Evolutionary conservation across 2,113 vertebrate genomes (phyloP).

Genomic region (Verasper variegatus): DNA sequence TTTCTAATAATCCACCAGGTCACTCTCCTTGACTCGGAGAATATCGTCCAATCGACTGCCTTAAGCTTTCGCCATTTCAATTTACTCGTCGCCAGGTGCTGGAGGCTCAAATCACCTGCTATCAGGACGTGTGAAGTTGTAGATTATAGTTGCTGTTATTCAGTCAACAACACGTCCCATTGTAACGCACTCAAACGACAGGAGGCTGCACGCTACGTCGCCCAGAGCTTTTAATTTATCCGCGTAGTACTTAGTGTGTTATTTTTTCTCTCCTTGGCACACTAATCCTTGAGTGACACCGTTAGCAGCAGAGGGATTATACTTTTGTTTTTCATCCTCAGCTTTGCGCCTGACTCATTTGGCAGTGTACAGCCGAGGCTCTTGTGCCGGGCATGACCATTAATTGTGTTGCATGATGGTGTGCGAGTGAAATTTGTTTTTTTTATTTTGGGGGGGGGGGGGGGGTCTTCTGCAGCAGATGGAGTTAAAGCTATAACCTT

Average conservation of each 20-base stretch:
- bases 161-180: constrained; percentile 12
- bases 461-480: constrained; percentile 49
- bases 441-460: background rate
- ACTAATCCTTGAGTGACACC: constrained; percentile 82
- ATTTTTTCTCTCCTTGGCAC: constrained; percentile 51
- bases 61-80: constrained; percentile 28
- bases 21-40: constrained; percentile 45
- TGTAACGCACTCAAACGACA: constrained; percentile 16
- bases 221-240: constrained; percentile 67
- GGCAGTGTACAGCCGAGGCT: constrained; percentile 13
- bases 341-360: constrained; percentile 64
- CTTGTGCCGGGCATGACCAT: constrained; percentile 29
- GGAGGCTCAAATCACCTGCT: constrained; percentile 38
- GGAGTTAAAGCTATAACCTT: constrained; percentile 42
- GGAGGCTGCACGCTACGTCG: constrained; percentile 12
- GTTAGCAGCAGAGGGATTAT: constrained; percentile 78
- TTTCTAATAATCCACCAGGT: constrained; percentile 60
- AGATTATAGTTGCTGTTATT: constrained; percentile 41
- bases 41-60: constrained; percentile 37
- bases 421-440: constrained; percentile 11
- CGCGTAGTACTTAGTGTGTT: constrained; percentile 70
- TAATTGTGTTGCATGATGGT: constrained; percentile 47
- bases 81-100: constrained; percentile 25
- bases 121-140: constrained; percentile 50
- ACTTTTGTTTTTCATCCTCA: constrained; percentile 72